Percentiles rank a stretch among this genome's conserved stretches.
Conservation (phyloP, 2,888 invertebrate genomes). For the Phytoseiulus persimilis region DNA sequence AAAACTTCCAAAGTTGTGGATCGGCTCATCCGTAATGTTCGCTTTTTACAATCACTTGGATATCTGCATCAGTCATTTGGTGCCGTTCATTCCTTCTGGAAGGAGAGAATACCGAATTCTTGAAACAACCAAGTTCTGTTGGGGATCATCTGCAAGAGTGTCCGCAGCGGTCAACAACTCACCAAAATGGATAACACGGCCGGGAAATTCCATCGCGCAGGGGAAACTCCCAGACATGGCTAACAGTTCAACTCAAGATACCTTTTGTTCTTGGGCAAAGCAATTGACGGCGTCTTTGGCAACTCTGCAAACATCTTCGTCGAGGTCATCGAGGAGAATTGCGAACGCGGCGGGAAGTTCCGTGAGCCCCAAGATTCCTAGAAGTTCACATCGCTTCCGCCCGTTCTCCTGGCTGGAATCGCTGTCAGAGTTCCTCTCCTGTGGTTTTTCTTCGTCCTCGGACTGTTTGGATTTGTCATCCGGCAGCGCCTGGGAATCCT, state of each 20-base stretch:
- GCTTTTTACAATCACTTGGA: neutral
- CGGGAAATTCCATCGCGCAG: neutral
- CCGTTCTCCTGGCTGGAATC: constrained; percentile 21
- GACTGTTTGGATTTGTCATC: neutral
- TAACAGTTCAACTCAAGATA: neutral
- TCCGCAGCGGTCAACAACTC: neutral
- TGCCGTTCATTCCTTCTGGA: neutral
- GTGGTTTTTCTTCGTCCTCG: neutral
- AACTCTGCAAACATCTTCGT: constrained; percentile 23
- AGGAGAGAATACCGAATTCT: neutral
- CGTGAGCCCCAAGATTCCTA: neutral
- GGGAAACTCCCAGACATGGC: neutral
- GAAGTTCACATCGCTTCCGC: neutral
- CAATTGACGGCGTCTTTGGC: constrained; percentile 16
- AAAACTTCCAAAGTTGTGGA: neutral
- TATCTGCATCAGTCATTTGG: neutral
- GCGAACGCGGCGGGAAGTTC: constrained; percentile 27
- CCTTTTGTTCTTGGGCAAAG: constrained; percentile 11
- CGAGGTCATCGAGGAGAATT: neutral
- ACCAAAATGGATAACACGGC: neutral
- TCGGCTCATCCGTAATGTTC: neutral
- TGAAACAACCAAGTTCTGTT: too few relatives aligned
- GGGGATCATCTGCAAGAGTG: too few relatives aligned
- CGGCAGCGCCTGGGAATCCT: neutral
- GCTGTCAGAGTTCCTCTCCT: constrained; percentile 1